Evolutionary conservation across 2,888 invertebrate species (phyloP).

Genomic region (Pristionchus maxplancki): DNA sequence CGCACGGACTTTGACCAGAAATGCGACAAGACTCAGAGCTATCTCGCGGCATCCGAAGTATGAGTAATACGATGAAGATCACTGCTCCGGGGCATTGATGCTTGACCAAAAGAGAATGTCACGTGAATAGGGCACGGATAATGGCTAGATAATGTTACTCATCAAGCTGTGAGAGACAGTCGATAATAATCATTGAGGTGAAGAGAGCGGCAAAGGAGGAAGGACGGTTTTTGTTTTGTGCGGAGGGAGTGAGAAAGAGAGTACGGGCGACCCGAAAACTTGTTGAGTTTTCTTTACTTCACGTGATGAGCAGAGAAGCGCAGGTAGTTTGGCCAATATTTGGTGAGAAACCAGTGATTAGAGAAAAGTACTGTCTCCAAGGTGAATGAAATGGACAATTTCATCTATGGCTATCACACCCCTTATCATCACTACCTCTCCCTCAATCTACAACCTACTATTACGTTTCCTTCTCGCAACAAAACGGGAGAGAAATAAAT

Average conservation of each 20-base stretch:
- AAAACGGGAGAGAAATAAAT: neutral
- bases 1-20: neutral
- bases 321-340: neutral
- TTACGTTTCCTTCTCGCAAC: neutral
- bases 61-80: neutral
- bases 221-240: slow-evolving; percentile 22
- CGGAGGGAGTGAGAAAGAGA: neutral
- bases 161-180: neutral
- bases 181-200: slow-evolving; percentile 25
- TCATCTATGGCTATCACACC: neutral
- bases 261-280: slow-evolving; percentile 7
- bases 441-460: neutral
- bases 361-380: neutral
- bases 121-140: neutral
- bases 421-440: neutral
- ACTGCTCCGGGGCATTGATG: neutral
- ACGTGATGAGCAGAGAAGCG: neutral
- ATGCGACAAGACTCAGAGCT: neutral
- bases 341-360: neutral
- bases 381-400: neutral
- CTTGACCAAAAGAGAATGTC: neutral
- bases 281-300: slow-evolving; percentile 24
- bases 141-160: neutral
- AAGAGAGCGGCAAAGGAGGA: neutral
- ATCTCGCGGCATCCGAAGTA: neutral